Base-by-base conservation (phyloP, 2,113 vertebrate species). In the Otolemur garnettii region DNA sequence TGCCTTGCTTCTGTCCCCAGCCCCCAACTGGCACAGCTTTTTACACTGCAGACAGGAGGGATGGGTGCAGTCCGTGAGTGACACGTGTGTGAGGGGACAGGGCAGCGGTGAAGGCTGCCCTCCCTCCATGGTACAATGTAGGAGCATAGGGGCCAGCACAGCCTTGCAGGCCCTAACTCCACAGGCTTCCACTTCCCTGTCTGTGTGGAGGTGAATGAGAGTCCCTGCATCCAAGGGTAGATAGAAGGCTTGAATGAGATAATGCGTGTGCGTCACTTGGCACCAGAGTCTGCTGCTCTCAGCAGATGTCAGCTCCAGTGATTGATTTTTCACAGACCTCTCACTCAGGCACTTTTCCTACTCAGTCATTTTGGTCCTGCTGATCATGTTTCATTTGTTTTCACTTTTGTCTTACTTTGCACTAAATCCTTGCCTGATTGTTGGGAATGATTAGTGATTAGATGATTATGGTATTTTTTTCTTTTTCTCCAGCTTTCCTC, bases 11-110 rank as follows among this genome's bases (percentile, higher is more conserved):
- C 53, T n/a, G 2, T 62, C 53, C 24, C 22, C 24, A 10, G 19
- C 30, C 80, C 62, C 9, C 8, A 55, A 10, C 10, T n/a, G 71
- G 33, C 33, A 26, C 82, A 57, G 26, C 60, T 21, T 19, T 5
- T 64, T 64, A 24, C 11, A 10, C 60, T 26, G 24, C 4, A 74
- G 57, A 17, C 26, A 24, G 66, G 79, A 68, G 38, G 35, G 30
- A 18, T 55, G 9, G n/a, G 12, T 50, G 24, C 19, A 11, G 30
- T 42, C 28, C 17, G 8, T 5, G 0, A 12, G 13, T 17, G 45
- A 28, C 5, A 2, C 1, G 0, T 9, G 7, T 66, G 26, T 74
- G 12, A 7, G n/a, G 60, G 9, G 1, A 15, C 4, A 1, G 18
- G 33, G 4, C 28, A 11, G 9, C 15, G 59, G 1, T 59, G 24